These are phyloP conservation scores for Catharus ustulatus DNA, from an alignment of 2,797 vertebrate species.

Conservation along the genomic window DNA sequence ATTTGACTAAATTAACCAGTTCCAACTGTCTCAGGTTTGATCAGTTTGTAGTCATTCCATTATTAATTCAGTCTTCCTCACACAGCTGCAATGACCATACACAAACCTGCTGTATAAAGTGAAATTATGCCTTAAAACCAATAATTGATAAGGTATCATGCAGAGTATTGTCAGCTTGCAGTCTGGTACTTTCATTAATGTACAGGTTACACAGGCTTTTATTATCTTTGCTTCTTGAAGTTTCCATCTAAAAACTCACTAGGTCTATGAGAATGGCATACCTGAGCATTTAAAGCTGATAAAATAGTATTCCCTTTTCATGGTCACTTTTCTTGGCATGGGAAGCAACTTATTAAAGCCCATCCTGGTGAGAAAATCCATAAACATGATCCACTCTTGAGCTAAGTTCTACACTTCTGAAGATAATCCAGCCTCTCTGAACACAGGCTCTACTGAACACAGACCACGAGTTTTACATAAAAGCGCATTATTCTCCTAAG, in stretches of 20 bases:
- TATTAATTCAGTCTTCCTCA: neutral
- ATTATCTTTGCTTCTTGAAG: neutral
- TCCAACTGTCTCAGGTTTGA: neutral
- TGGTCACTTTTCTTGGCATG: neutral
- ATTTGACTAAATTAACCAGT: slow-evolving; percentile 4
- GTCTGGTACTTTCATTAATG: neutral
- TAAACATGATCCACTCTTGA: neutral
- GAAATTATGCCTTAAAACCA: neutral
- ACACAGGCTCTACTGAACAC: neutral
- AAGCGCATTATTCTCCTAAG: neutral
- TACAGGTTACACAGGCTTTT: neutral
- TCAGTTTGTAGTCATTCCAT: neutral
- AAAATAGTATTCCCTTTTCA: neutral
- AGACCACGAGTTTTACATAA: neutral
- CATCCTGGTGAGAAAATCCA: neutral
- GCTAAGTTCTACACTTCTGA: neutral
- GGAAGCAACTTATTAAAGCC: neutral
- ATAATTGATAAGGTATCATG: neutral
- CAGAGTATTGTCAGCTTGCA: neutral
- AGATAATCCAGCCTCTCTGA: neutral
- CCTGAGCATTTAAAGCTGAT: neutral
- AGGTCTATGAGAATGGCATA: neutral
- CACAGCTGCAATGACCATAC: neutral
- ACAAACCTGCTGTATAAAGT: neutral
- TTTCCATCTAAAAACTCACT: neutral